phyloP scores from a whole-genome alignment of 2,888 invertebrate genomes.

The Nomada flava region DNA sequence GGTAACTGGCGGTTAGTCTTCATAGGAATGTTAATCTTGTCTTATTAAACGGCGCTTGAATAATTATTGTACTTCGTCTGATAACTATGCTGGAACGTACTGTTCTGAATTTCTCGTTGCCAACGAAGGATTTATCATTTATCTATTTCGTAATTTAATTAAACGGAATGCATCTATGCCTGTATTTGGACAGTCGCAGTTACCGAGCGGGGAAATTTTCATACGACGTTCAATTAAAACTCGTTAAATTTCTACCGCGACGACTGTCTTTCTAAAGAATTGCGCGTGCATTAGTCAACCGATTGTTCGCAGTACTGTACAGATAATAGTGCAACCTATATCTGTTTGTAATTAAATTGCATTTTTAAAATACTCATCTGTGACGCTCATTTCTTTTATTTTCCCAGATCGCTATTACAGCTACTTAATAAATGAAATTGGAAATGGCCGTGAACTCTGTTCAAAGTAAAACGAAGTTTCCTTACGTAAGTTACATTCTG shows the following conservation, averaged over 20 bases:
- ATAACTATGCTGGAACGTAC: background rate
- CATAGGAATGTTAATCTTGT: background rate
- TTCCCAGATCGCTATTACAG: no score
- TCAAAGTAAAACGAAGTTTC: background rate
- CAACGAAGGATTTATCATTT: background rate
- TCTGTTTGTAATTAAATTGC: background rate
- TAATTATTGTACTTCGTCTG: background rate
- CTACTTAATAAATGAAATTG: background rate
- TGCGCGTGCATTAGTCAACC: background rate
- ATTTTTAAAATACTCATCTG: no score
- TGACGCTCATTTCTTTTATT: no score
- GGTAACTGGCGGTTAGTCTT: background rate
- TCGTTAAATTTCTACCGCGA: slow-evolving; percentile 50
- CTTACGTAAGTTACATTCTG: background rate
- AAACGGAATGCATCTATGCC: slow-evolving; percentile 14
- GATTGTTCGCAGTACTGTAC: background rate
- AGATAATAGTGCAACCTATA: background rate
- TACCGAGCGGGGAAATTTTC: slow-evolving; percentile 56
- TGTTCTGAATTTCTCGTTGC: background rate
- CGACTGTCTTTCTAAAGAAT: slow-evolving; percentile 13
- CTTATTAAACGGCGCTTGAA: background rate
- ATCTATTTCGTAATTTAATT: slow-evolving; percentile 5
- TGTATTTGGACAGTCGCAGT: slow-evolving; percentile 13
- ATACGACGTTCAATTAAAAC: slow-evolving; percentile 69
- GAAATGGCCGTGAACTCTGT: background rate